Percentiles rank a stretch among this genome's conserved stretches.
Evolutionary conservation across 2,888 invertebrate species (phyloP).

Genomic region (Drosophila flavopinicola): DNA sequence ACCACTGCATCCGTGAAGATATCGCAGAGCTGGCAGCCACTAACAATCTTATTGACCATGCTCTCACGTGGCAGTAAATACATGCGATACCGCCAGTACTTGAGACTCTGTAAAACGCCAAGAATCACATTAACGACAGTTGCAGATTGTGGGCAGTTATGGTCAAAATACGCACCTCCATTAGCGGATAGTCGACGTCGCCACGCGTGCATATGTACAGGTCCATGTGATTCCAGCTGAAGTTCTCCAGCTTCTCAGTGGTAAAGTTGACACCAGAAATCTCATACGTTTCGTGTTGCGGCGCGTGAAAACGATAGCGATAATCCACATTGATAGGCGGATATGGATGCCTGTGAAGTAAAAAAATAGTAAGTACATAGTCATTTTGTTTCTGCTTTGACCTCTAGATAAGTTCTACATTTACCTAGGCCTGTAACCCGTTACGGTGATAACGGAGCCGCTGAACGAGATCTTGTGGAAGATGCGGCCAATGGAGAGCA

Average conservation of each 20-base stretch:
- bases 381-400: no score
- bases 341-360: conserved; percentile 91
- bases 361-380: not conserved
- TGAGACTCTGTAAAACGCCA: conserved; percentile 87
- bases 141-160: not conserved
- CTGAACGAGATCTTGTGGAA: conserved; percentile 95
- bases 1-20: conserved; percentile 88
- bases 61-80: conserved; percentile 93
- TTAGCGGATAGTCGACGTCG: conserved; percentile 94
- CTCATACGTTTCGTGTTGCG: conserved; percentile 96
- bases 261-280: conserved; percentile 97
- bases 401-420: no score
- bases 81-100: conserved; percentile 96
- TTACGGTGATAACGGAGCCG: conserved; percentile 96
- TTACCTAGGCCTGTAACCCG: conserved; percentile 96
- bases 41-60: conserved; percentile 91
- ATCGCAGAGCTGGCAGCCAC: conserved; percentile 91
- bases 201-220: conserved; percentile 98
- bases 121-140: not conserved
- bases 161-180: conserved; percentile 87
- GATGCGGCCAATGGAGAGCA: conserved; percentile 96
- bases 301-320: conserved; percentile 95
- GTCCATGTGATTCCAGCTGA: conserved; percentile 99
- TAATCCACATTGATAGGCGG: conserved; percentile 96
- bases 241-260: conserved; percentile 97